Base-by-base conservation (phyloP, 30 jellyfish, hydroid and myxozoan species). In the Sanderia malayensis region DNA sequence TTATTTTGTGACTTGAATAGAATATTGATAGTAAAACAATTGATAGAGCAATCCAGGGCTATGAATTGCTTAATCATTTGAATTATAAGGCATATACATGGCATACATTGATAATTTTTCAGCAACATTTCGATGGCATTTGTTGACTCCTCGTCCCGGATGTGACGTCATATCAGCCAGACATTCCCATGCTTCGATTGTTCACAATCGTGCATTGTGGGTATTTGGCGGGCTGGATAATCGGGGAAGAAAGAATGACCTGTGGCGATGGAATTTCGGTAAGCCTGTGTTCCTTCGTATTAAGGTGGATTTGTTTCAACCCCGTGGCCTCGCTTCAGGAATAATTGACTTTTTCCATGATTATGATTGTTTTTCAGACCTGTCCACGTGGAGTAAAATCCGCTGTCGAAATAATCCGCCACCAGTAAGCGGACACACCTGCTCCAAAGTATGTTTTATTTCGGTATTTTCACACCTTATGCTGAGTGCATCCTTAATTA, bases 251-350 rank as follows among this genome's bases (percentile, higher is more conserved):
- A 58, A 58, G 64, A 80, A 80, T 67, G 93, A 80, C 27, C 66
- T 80, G 21, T 80, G 93, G 93, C 23, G 76, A n/a, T 80, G 84
- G 84, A 74, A 80, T 28, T 80, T 80, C 45, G 93, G 93, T 80
- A 32, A 2, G 84, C 31, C 8, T 46, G 25, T n/a, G 7, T 53
- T 23, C 6, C 7, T 53, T 53, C n/a, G n/a, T n/a, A n/a, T n/a
- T n/a, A n/a, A n/a, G n/a, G n/a, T n/a, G n/a, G n/a, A n/a, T n/a
- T n/a, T n/a, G n/a, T n/a, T n/a, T n/a, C n/a, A n/a, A n/a, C n/a
- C n/a, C n/a, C n/a, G n/a, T n/a, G n/a, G n/a, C n/a, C n/a, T n/a
- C n/a, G n/a, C n/a, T n/a, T n/a, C n/a, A n/a, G n/a, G n/a, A n/a
- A n/a, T n/a, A n/a, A n/a, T n/a, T n/a, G n/a, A n/a, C n/a, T n/a